phyloP scores from a whole-genome alignment of 2,113 vertebrate genomes.

The Toxotes jaculatrix region DNA sequence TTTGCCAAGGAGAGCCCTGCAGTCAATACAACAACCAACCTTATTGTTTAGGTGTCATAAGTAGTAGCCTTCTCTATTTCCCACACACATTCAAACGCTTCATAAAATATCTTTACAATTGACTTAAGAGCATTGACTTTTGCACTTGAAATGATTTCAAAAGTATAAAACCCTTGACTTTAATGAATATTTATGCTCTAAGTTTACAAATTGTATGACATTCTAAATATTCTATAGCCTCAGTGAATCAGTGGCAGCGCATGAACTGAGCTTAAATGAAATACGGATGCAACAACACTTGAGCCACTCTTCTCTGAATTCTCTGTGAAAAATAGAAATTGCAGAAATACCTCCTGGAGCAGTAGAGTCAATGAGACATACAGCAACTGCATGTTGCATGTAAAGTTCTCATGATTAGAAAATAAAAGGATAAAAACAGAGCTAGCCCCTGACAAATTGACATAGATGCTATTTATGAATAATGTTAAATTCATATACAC shows the following conservation, averaged over 20 bases:
- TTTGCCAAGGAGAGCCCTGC: conserved; percentile 15
- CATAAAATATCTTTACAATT: conserved; percentile 44
- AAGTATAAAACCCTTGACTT: conserved; percentile 52
- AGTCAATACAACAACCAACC: conserved; percentile 24
- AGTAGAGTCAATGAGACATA: background rate
- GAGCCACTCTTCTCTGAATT: conserved; percentile 12
- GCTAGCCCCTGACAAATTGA: background rate
- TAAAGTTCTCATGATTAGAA: background rate
- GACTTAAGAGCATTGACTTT: conserved; percentile 51
- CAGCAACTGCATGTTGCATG: background rate
- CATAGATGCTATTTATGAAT: background rate
- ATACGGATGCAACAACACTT: conserved; percentile 33
- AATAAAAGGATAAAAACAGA: background rate
- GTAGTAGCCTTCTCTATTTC: conserved; percentile 25
- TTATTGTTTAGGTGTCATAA: conserved; percentile 31
- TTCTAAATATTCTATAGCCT: conserved; percentile 29
- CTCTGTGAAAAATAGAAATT: conserved; percentile 27
- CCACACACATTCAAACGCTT: conserved; percentile 38
- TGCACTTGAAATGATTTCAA: conserved; percentile 45
- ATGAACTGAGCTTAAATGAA: conserved; percentile 53
- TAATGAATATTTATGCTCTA: conserved; percentile 32
- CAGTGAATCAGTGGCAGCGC: conserved; percentile 50
- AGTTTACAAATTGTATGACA: conserved; percentile 36
- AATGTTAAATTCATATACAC: background rate
- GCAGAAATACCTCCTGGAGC: background rate